phyloP scores from a whole-genome alignment of 2,797 vertebrate species.

The Phrynocephalus vlangalii region DNA sequence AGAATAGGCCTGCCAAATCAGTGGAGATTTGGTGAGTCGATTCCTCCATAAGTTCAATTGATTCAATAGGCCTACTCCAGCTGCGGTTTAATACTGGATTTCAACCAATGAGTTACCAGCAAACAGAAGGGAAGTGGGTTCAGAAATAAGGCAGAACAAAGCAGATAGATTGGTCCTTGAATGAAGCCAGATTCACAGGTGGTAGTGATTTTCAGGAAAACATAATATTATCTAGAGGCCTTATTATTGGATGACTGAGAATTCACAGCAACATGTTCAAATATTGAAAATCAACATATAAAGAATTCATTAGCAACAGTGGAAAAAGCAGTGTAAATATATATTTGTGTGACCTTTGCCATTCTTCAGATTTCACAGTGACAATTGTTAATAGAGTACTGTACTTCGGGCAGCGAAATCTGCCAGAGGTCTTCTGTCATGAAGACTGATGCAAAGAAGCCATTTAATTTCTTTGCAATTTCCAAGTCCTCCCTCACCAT shows the following conservation, averaged over 20 bases:
- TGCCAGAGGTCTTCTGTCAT: too few species aligned
- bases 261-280: constrained; percentile 6
- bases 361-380: neutral
- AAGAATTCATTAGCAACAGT: constrained; percentile 10
- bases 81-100: too few species aligned
- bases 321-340: neutral
- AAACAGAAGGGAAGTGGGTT: neutral
- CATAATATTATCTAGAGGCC: neutral
- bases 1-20: too few species aligned
- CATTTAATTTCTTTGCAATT: too few species aligned
- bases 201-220: neutral
- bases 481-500: too few species aligned
- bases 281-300: constrained; percentile 11
- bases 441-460: too few species aligned
- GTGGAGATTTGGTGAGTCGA: too few species aligned
- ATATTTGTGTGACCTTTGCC: neutral
- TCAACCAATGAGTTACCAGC: neutral
- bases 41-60: too few species aligned
- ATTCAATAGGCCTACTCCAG: too few species aligned
- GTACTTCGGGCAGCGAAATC: neutral
- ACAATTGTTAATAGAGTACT: neutral
- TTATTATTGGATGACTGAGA: neutral
- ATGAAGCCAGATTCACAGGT: neutral
- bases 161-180: neutral
- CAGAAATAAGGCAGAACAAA: neutral